These are phyloP conservation scores for Microtus montanus DNA, from an alignment of 2,113 vertebrate species.

Conservation along the genomic window DNA sequence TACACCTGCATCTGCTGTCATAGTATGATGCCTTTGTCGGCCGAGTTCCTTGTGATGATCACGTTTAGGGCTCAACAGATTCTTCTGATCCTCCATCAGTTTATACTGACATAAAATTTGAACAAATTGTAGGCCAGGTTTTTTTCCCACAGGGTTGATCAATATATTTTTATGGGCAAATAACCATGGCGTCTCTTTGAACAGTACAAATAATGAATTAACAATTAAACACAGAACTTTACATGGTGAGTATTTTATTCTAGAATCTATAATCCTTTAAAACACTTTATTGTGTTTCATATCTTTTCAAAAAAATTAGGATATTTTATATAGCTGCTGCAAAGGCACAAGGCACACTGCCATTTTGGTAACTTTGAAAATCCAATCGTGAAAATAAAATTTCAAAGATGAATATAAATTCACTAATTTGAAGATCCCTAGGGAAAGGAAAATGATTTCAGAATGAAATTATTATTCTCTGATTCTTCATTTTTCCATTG, in stretches of 20 bases:
- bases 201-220: slow-evolving; percentile 60
- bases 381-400: neutral
- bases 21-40: neutral
- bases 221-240: slow-evolving; percentile 66
- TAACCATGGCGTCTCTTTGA: slow-evolving; percentile 6
- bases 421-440: neutral
- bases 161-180: slow-evolving; percentile 65
- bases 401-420: slow-evolving; percentile 38
- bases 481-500: neutral
- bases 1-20: neutral
- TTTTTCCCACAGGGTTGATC: slow-evolving; percentile 55
- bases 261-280: slow-evolving; percentile 50
- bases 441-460: neutral
- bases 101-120: slow-evolving; percentile 55
- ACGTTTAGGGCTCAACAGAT: slow-evolving; percentile 1
- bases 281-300: neutral
- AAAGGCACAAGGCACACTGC: neutral
- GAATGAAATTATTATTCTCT: neutral
- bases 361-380: slow-evolving; percentile 39
- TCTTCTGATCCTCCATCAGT: neutral
- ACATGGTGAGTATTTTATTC: slow-evolving; percentile 66
- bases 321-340: neutral
- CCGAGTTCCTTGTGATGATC: neutral
- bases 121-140: slow-evolving; percentile 47
- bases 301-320: neutral